Evolutionary conservation across 2,888 invertebrate species (phyloP).

Genomic region (Vesta saturnalis): DNA sequence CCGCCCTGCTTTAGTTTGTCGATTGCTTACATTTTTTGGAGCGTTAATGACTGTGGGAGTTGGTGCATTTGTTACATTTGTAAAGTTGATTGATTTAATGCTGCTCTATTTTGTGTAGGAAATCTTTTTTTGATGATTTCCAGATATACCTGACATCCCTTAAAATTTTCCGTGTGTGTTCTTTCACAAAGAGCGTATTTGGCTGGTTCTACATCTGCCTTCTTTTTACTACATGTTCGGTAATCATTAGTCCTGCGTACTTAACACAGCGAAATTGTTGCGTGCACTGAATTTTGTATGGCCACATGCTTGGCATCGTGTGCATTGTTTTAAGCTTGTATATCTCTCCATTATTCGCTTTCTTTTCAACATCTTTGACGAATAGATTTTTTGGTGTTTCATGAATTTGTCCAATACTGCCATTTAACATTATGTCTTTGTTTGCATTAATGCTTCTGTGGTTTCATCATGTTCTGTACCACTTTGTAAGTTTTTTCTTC

Average conservation of each 20-base stretch:
- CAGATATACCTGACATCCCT: conserved; percentile 21
- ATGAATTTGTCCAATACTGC: conserved; percentile 11
- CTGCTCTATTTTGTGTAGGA: conserved; percentile 16
- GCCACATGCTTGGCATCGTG: conserved; percentile 13
- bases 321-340: conserved; percentile 20
- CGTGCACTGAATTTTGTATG: conserved; percentile 23
- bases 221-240: conserved; percentile 20
- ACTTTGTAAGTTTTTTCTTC: conserved; percentile 9
- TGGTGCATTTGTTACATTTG: conserved; percentile 10
- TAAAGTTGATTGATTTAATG: conserved; percentile 11
- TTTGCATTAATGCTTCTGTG: not conserved
- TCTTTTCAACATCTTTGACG: conserved; percentile 7
- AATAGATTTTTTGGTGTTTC: conserved; percentile 10
- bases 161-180: conserved; percentile 24
- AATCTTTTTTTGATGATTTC: no score
- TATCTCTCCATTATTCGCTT: conserved; percentile 19
- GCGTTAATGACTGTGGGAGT: not conserved
- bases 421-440: conserved; percentile 16
- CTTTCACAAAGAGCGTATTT: conserved; percentile 10
- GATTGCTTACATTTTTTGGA: not conserved
- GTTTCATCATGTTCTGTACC: not conserved
- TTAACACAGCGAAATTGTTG: conserved; percentile 24
- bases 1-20: not conserved
- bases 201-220: conserved; percentile 12
- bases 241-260: conserved; percentile 15